phyloP scores from a whole-genome alignment of 37 sponge, comb jelly and placozoan species.

The Hormiphora californensis region DNA sequence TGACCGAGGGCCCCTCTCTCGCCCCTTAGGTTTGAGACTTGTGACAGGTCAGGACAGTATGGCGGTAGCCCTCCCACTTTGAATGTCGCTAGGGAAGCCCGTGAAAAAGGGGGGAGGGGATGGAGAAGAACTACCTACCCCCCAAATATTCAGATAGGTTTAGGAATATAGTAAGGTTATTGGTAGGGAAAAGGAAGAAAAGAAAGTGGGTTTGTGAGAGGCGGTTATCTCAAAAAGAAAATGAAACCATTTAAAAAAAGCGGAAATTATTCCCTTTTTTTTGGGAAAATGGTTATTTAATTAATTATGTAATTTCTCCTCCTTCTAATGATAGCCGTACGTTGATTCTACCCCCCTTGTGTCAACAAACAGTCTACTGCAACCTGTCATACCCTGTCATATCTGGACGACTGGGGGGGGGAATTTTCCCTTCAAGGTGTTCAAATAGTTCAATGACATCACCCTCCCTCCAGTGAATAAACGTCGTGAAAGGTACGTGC shows the following conservation, averaged over 20 bases:
- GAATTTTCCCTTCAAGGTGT: not conserved
- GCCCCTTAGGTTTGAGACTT: too few species aligned
- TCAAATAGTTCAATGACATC: not conserved
- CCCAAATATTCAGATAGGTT: too few species aligned
- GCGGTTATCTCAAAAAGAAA: not conserved
- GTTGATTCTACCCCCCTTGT: not conserved
- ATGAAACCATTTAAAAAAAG: not conserved
- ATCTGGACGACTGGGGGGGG: not conserved
- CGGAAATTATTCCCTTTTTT: not conserved
- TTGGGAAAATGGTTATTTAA: not conserved
- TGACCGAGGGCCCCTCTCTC: too few species aligned
- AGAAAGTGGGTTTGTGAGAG: too few species aligned
- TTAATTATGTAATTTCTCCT: too few species aligned
- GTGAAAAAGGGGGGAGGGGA: not conserved
- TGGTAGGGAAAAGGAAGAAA: too few species aligned
- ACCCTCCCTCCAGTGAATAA: not conserved
- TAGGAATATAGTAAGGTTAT: too few species aligned
- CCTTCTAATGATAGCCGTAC: not conserved
- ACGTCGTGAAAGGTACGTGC: not conserved
- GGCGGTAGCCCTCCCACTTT: not conserved
- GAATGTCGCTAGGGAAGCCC: not conserved
- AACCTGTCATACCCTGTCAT: conserved; percentile 5
- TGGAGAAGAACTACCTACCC: too few species aligned
- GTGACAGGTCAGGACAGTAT: not conserved
- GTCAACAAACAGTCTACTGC: not conserved